Conservation (phyloP, 2,888 invertebrate genomes). For the Ochropleura leucogaster region DNA sequence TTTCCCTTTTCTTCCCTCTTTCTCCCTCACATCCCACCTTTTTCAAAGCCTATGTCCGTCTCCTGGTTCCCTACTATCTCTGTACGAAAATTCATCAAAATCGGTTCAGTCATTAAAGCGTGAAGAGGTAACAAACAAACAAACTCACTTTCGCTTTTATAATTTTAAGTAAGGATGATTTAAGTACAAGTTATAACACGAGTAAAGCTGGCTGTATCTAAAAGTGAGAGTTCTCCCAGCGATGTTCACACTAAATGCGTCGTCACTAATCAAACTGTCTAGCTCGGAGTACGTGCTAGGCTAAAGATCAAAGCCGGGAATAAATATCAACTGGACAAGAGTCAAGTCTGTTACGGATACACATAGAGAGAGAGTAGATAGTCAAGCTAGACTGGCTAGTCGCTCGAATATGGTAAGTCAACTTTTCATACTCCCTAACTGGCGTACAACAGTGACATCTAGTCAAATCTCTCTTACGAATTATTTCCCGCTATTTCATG, state of each 20-base stretch:
- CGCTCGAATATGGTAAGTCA: constrained; percentile 27
- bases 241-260: constrained; percentile 25
- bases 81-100: too few relatives aligned
- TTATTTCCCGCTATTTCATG: background rate
- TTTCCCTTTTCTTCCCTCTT: too few relatives aligned
- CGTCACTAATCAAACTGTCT: constrained; percentile 34
- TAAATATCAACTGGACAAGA: constrained; percentile 38
- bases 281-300: constrained; percentile 29
- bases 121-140: too few relatives aligned
- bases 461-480: constrained; percentile 1
- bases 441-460: constrained; percentile 7
- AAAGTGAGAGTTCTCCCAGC: constrained; percentile 24
- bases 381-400: background rate
- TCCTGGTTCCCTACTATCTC: too few relatives aligned
- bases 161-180: too few relatives aligned
- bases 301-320: constrained; percentile 41
- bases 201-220: background rate
- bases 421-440: constrained; percentile 16
- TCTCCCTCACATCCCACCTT: too few relatives aligned
- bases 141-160: too few relatives aligned
- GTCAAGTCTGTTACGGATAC: constrained; percentile 6
- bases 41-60: too few relatives aligned
- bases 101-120: too few relatives aligned
- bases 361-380: constrained; percentile 30
- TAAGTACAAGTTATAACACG: background rate